Evolutionary conservation across 2,797 vertebrate species (phyloP), one percentile per base, ranked within the genome.

Genomic region (Falco rusticolus): DNA sequence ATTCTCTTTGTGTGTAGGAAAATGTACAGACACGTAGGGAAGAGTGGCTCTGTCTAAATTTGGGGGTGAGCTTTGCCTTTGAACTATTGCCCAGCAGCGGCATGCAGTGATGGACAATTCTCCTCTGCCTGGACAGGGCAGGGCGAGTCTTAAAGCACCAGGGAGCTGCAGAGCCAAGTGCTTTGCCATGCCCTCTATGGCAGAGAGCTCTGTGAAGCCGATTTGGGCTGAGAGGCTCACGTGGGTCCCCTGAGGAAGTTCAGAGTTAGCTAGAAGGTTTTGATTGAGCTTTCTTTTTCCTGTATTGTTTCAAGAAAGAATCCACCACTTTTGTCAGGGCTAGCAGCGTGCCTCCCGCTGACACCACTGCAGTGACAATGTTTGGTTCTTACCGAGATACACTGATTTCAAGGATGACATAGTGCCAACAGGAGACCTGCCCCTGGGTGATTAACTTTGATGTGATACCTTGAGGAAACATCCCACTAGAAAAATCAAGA

Each of bases 261-360:
- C 41, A 39, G 39, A 24, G 25, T 39, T 50, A 72, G 4, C 6
- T 34, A 25, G 24, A 75, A 88, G 59, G 3, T 3, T 75, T 78
- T 60, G 39, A 7, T 3, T 50, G 4, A 51, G 4, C 25, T 89
- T 60, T 14, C 4, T 43, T 86, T 65, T 60, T 41, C 18, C 1
- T 11, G 5, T 16, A 25, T 26, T 26, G 0, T 26, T 50, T 75
- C 15, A 34, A 50, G 10, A 80, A 84, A 65, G 8, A 69, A 16
- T 3, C 3, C 15, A n/a, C 5, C 18, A 8, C 2, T 5, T 54
- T 63, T 78, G 59, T 2, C 0, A 37, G 2, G 6, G 12, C 11
- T 34, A n/a, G 5, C 16, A 45, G 9, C 5, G 2, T 21, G 2
- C 9, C 19, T 63, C 74, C n/a, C 75, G 43, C 31, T 71, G 57